Percentiles rank a stretch among this genome's conserved stretches.
Evolutionary conservation across 2,888 invertebrate species (phyloP).

Genomic region (Calliopum simillimum): DNA sequence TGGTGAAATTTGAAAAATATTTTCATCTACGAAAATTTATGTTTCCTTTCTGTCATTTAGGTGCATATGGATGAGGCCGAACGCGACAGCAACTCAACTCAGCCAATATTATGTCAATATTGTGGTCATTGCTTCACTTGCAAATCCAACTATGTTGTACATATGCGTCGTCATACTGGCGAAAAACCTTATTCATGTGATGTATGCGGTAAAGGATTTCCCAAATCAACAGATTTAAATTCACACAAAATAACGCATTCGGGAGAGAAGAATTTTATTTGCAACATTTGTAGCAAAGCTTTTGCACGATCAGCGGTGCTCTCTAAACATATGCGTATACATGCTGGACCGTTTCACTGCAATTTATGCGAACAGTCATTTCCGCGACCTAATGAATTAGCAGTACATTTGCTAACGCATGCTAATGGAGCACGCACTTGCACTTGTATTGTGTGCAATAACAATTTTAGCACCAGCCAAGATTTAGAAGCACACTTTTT

Average conservation of each 20-base stretch:
- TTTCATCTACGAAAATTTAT: no score
- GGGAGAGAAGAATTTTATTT: conserved; percentile 44
- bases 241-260: conserved; percentile 48
- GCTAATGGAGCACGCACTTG: conserved; percentile 10
- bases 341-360: conserved; percentile 44
- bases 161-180: conserved; percentile 48
- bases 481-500: conserved; percentile 38
- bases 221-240: conserved; percentile 46
- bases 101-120: conserved; percentile 46
- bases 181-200: conserved; percentile 47
- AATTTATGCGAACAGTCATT: conserved; percentile 42
- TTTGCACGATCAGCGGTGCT: conserved; percentile 45
- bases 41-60: not conserved
- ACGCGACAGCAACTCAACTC: conserved; percentile 37
- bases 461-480: conserved; percentile 29
- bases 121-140: conserved; percentile 49
- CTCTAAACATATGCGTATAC: conserved; percentile 45
- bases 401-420: conserved; percentile 42
- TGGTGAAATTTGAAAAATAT: no score
- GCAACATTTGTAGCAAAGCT: conserved; percentile 44
- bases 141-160: conserved; percentile 48
- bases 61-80: conserved; percentile 47
- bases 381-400: conserved; percentile 44
- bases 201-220: conserved; percentile 47
- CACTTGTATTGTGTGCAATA: conserved; percentile 38